Conservation (phyloP, 1,140 invertebrate genomes). For the Belonocnema kinseyi region DNA sequence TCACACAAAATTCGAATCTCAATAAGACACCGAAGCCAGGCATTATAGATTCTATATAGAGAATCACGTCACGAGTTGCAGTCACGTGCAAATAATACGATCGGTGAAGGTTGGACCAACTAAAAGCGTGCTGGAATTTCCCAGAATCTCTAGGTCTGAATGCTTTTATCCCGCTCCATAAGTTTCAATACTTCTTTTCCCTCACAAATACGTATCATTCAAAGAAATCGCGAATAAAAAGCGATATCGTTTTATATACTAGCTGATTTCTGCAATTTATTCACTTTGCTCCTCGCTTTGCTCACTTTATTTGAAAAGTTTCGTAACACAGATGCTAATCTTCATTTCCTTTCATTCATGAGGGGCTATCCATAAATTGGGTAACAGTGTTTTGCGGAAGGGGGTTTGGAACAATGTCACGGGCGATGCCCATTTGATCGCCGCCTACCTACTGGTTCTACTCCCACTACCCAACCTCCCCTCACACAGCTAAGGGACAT, state of each 20-base stretch:
- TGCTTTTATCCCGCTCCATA: constrained; percentile 26
- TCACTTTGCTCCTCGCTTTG: neutral
- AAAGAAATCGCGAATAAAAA: constrained; percentile 18
- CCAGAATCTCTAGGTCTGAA: constrained; percentile 2
- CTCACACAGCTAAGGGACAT: no score
- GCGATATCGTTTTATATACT: neutral
- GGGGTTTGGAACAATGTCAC: no score
- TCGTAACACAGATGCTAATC: constrained; percentile 9
- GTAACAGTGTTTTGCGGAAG: no score
- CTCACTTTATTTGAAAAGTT: constrained; percentile 17
- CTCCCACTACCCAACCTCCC: no score
- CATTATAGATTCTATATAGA: constrained; percentile 1
- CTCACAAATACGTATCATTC: constrained; percentile 28
- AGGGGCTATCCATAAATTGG: no score
- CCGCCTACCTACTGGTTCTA: no score
- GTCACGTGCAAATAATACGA: constrained; percentile 29
- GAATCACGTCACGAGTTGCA: constrained; percentile 19
- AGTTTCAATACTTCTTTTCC: constrained; percentile 26
- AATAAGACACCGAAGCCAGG: constrained; percentile 17
- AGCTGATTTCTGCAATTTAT: constrained; percentile 3
- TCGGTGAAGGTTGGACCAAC: constrained; percentile 16
- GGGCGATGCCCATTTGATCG: no score
- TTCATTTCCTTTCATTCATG: neutral
- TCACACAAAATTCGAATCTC: constrained; percentile 25
- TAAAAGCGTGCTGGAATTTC: constrained; percentile 20